A percentile compares a stretch with the other conserved stretches of the same genome.
These are phyloP conservation scores for Sarcoramphus papa DNA, from an alignment of 2,797 vertebrate genomes.

Conservation along the genomic window DNA sequence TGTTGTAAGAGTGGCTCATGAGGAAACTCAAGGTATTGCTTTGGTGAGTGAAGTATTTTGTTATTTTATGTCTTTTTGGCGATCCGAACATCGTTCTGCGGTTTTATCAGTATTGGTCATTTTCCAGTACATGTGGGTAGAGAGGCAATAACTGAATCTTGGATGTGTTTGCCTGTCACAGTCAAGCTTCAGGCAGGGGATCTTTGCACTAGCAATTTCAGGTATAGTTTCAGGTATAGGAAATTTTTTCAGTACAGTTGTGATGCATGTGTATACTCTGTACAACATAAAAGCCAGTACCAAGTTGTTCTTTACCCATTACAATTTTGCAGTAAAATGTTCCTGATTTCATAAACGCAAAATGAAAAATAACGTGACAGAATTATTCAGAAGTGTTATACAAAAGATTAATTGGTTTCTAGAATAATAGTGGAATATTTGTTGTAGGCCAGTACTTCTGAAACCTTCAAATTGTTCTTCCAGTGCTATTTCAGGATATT, in stretches of 20 bases:
- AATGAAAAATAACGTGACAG: background rate
- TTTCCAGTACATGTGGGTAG: background rate
- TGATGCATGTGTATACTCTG: background rate
- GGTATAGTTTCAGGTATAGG: background rate
- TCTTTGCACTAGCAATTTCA: background rate
- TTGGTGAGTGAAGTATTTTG: conserved; percentile 75
- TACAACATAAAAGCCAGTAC: background rate
- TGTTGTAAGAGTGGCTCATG: conserved; percentile 77
- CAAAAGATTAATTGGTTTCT: background rate
- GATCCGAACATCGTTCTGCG: background rate
- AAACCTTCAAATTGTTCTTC: background rate
- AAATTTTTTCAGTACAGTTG: background rate
- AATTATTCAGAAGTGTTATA: background rate
- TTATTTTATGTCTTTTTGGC: background rate
- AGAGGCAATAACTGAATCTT: background rate
- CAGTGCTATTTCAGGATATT: background rate
- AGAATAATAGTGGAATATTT: background rate
- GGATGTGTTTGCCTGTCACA: background rate
- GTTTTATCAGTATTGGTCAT: background rate
- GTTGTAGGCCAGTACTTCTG: background rate
- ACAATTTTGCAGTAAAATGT: background rate
- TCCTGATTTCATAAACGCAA: background rate
- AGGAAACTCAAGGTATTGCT: conserved; percentile 77
- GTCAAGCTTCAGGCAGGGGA: background rate
- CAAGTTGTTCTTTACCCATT: background rate